phyloP scores from a whole-genome alignment of 2,888 invertebrate species.

The Stratiomys singularior region DNA sequence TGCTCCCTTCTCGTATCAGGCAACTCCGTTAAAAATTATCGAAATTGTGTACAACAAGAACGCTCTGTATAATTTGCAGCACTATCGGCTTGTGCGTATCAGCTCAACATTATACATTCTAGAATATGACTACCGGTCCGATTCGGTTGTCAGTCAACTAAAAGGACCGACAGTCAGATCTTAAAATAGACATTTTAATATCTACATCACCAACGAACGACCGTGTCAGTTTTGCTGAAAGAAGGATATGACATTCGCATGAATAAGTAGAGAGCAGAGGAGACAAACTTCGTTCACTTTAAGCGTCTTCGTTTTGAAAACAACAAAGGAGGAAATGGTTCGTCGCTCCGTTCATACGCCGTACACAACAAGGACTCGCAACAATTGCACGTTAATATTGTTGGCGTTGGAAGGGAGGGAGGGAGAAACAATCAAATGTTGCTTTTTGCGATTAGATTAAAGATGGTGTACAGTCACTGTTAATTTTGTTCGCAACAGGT shows the following conservation, averaged over 20 bases:
- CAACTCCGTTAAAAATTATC: too few species aligned
- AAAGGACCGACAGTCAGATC: background rate
- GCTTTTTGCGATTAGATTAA: slow-evolving; percentile 25
- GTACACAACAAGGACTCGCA: background rate
- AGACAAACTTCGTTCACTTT: background rate
- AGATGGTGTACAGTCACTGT: slow-evolving; percentile 21
- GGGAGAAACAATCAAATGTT: slow-evolving; percentile 24
- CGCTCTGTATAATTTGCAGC: background rate
- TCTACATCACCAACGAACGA: slow-evolving; percentile 11
- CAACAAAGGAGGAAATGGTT: background rate
- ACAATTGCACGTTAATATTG: too few species aligned
- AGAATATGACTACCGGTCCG: background rate
- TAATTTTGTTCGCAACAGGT: slow-evolving; percentile 46
- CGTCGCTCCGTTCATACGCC: background rate
- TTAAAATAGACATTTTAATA: slow-evolving; percentile 37
- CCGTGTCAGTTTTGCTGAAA: background rate
- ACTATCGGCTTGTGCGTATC: background rate
- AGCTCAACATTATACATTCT: too few species aligned
- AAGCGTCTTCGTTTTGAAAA: background rate
- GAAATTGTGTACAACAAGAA: too few species aligned
- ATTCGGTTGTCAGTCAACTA: background rate
- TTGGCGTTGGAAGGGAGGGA: background rate
- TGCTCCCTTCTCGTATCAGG: too few species aligned
- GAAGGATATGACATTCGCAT: slow-evolving; percentile 12
- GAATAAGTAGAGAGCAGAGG: background rate